phyloP scores from a whole-genome alignment of 1,140 invertebrate genomes.

The Trichogramma pretiosum region DNA sequence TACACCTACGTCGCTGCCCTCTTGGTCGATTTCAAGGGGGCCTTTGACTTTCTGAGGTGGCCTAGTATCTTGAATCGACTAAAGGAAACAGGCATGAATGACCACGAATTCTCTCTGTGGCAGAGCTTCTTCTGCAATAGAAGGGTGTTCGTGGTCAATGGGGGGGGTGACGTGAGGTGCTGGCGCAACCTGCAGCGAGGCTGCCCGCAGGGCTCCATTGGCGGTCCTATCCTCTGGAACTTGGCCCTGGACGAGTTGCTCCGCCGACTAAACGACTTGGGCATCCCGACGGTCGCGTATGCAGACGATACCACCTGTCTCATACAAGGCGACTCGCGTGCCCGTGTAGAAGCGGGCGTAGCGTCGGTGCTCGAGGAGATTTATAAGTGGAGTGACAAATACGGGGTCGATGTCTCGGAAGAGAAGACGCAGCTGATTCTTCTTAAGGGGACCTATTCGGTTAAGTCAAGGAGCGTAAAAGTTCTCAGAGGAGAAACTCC shows the following conservation, averaged over 20 bases:
- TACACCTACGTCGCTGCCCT: slow-evolving; percentile 23
- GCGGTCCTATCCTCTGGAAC: slow-evolving; percentile 23
- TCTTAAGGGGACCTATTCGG: too few species aligned
- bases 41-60: slow-evolving; percentile 33
- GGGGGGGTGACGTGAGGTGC: background rate
- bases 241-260: slow-evolving; percentile 23
- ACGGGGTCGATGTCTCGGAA: background rate
- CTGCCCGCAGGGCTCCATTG: slow-evolving; percentile 20
- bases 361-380: too few species aligned
- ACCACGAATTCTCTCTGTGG: background rate
- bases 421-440: background rate
- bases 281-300: slow-evolving; percentile 23
- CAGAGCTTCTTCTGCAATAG: background rate
- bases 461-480: too few species aligned
- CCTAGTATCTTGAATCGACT: slow-evolving; percentile 21
- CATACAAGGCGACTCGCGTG: too few species aligned
- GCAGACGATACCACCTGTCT: too few species aligned
- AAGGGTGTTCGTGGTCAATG: slow-evolving; percentile 4
- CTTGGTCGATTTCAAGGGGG: slow-evolving; percentile 37
- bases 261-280: slow-evolving; percentile 1
- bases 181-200: background rate
- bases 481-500: too few species aligned
- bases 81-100: slow-evolving; percentile 3
- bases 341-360: too few species aligned
- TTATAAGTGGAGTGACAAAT: background rate